phyloP scores from a whole-genome alignment of 23 tunicate species.

The Styela clava region DNA sequence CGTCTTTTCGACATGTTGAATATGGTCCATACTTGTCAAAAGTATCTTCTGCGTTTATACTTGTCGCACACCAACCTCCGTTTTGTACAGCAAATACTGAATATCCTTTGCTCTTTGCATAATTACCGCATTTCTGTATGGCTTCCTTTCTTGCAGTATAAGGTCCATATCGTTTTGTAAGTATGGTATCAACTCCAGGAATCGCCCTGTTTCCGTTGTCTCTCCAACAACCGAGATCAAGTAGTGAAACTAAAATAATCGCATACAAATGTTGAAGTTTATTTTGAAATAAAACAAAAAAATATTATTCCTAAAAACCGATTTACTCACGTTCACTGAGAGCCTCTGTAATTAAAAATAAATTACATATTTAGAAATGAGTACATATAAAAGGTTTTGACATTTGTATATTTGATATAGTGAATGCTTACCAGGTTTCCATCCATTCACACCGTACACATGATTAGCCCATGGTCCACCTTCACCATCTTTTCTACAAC shows the following conservation, averaged over 20 bases:
- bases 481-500: no score
- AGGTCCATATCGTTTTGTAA: neutral
- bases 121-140: constrained; percentile 17
- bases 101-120: constrained; percentile 6
- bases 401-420: no score
- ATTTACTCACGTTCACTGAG: no score
- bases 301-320: no score
- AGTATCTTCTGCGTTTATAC: neutral
- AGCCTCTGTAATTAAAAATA: no score
- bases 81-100: neutral
- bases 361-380: no score
- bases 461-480: no score
- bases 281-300: no score
- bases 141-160: constrained; percentile 13
- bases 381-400: no score
- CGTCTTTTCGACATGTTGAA: neutral
- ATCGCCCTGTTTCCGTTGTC: constrained; percentile 24
- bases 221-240: constrained; percentile 24
- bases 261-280: no score
- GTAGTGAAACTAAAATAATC: neutral
- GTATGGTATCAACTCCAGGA: neutral
- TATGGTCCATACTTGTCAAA: constrained; percentile 16
- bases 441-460: no score
- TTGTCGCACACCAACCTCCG: constrained; percentile 14
- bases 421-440: no score